phyloP scores from a whole-genome alignment of 2,113 vertebrate genomes.

The Zosterops lateralis region DNA sequence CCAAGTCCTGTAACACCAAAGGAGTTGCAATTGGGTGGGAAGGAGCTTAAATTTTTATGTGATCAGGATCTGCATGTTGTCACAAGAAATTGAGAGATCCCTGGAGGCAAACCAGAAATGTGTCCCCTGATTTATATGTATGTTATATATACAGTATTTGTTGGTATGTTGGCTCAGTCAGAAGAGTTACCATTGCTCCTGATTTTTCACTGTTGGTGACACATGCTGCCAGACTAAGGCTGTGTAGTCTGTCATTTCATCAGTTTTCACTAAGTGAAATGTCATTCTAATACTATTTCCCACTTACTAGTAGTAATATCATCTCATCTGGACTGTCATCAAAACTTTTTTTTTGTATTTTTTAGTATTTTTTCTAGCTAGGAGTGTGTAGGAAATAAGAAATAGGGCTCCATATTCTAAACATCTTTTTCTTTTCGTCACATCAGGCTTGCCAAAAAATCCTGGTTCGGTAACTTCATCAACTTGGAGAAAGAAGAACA shows the following conservation, averaged over 20 bases:
- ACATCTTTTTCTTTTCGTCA: neutral
- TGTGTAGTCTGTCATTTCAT: neutral
- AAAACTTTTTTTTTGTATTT: neutral
- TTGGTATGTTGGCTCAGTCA: neutral
- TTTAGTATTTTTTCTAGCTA: neutral
- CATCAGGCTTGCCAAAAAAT: slow-evolving; percentile 97
- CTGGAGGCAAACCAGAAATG: neutral
- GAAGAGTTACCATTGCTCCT: neutral
- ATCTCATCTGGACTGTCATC: neutral
- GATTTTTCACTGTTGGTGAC: neutral
- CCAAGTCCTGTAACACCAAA: neutral
- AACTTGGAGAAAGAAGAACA: slow-evolving; percentile 98
- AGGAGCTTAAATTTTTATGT: neutral
- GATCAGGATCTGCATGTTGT: neutral
- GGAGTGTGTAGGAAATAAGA: neutral
- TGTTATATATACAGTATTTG: neutral
- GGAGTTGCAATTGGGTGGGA: neutral
- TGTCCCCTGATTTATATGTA: neutral
- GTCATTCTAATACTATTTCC: neutral
- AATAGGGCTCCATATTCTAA: neutral
- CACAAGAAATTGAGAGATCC: neutral
- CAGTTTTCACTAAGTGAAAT: neutral
- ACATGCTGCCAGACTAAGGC: neutral
- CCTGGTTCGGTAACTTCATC: slow-evolving; percentile 99
- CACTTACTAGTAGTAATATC: neutral